Base-by-base conservation (phyloP, 2,113 vertebrate species). In the Blennius ocellaris region DNA sequence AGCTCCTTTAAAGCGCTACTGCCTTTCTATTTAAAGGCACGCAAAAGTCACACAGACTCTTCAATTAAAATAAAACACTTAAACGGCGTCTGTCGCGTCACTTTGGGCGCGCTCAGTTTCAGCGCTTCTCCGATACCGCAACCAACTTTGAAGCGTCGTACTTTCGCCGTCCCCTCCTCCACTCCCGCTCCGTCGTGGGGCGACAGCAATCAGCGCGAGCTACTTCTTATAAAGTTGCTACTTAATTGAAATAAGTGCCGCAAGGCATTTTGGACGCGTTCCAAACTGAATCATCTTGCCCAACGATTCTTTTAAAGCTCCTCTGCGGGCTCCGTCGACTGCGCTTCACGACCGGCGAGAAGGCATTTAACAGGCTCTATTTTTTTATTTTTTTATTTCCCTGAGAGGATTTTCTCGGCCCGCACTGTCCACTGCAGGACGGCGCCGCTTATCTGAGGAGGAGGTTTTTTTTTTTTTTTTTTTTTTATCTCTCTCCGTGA, bases 191-290 rank as follows among this genome's bases (percentile, higher is more conserved):
- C n/a, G 8, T 1, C 11, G 36, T 62, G 55, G 55, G 40, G 15
- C 36, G 61, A 47, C 59, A 51, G 56, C 41, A 11, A 38, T 58
- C 65, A 38, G 44, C 8, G 7, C 5, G 41, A 63, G 37, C 45
- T 49, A 5, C 71, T 57, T 59, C 59, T 50, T 69, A 45, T 47
- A 63, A 74, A 80, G 77, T 84, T 80, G 61, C 36, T 11, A 59
- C 80, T 76, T 78, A 85, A 84, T 83, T 89, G 73, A 80, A 88
- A 66, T 74, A 71, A 65, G 78, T 49, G 73, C 87, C 43, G 68
- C 71, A 44, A 63, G 81, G 66, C 73, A 40, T 51, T 45, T 55
- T 81, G 85, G 82, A 70, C 2, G 58, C 0, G 44, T 9, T 81
- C 75, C 82, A 83, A 56, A 44, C 39, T 0, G 61, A 73, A 57